These are phyloP conservation scores for Anser cygnoides DNA, from an alignment of 2,113 vertebrate genomes.

Conservation along the genomic window DNA sequence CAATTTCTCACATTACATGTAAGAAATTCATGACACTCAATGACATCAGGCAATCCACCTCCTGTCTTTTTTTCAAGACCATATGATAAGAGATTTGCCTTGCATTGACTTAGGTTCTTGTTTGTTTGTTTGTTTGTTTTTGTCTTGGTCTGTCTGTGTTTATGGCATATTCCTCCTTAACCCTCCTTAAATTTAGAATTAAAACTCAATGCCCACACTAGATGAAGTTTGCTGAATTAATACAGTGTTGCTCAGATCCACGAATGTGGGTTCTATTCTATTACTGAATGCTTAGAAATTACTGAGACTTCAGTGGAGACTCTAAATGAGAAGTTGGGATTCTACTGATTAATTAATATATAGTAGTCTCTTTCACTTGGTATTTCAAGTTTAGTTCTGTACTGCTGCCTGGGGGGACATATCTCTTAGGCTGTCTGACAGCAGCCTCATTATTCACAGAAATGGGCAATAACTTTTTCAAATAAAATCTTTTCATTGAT, in stretches of 20 bases:
- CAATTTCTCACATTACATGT: background rate
- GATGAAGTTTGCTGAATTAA: background rate
- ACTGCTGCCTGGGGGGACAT: background rate
- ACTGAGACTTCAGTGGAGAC: conserved; percentile 7
- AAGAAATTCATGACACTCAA: background rate
- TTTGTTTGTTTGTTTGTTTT: background rate
- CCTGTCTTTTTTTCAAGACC: background rate
- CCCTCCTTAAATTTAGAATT: background rate
- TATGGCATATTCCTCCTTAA: background rate
- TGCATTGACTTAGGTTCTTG: background rate
- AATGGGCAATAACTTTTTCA: conserved; percentile 27
- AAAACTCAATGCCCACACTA: background rate
- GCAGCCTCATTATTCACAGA: conserved; percentile 43
- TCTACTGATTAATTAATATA: conserved; percentile 28
- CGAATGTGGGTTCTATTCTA: background rate
- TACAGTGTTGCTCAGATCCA: background rate
- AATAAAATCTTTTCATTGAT: conserved; percentile 24
- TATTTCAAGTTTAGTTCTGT: background rate
- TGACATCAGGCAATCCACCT: background rate
- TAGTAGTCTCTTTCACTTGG: background rate
- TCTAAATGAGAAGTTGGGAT: conserved; percentile 20
- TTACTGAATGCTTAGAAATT: background rate
- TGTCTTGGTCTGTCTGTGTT: background rate
- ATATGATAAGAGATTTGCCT: background rate
- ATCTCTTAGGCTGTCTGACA: conserved; percentile 18